Evolutionary conservation across 2,797 vertebrate species (phyloP), one percentile per base, ranked within the genome.

Genomic region (Chromobotia macracanthus): DNA sequence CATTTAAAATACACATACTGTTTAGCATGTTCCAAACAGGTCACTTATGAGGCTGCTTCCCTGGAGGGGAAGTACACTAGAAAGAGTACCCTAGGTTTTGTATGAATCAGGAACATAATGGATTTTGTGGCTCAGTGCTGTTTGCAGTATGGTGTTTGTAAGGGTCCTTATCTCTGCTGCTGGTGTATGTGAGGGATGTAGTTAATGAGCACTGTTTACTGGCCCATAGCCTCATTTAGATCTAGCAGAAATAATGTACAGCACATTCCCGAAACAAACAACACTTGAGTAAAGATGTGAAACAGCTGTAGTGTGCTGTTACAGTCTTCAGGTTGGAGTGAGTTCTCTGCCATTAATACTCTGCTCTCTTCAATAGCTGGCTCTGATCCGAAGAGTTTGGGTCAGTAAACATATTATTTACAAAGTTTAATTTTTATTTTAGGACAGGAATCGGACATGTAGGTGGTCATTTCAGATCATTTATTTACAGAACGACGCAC

Each of bases 151-250:
- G 13, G 41, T 50, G 72, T 50, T 28, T 7, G 41, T 50, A 3
- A 28, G 55, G 11, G 58, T 69, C 41, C 1, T 5, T n/a, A 6
- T 58, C 38, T 44, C 1, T 16, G 53, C 16, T 16, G 13, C 25
- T 31, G 63, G 18, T 44, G 67, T 4, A 12, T 65, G 64, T 10
- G 12, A 70, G 69, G 18, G 73, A 84, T 82, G 77, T 48, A 6
- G 46, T 66, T 38, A 28, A 70, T 82, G 77, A 61, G 44, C 9
- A 63, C 56, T 82, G 67, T 77, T 19, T 19, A 25, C 64, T 19
- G 50, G 65, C 16, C 44, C 63, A 23, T 31, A 44, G 50, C 74
- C 80, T 53, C 75, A 82, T 84, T 84, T 80, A 84, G 83, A 38
- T 9, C 12, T 11, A 13, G 64, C 80, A 74, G 77, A 72, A 81